phyloP scores from a whole-genome alignment of 1,140 invertebrate species.

The Elysia chlorotica region DNA sequence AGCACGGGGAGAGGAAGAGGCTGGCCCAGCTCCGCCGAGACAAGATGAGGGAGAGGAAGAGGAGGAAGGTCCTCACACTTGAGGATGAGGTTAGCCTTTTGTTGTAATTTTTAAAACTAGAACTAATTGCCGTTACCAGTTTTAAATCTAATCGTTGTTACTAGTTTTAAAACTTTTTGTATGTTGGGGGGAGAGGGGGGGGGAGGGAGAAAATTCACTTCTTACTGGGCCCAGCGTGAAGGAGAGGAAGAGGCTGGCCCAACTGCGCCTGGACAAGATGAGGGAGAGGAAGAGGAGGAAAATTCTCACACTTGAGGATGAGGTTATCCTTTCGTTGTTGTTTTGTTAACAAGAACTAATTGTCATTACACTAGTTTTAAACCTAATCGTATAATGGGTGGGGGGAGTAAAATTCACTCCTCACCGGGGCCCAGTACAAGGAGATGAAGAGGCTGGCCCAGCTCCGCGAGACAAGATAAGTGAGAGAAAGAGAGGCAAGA shows the following conservation, averaged over 20 bases:
- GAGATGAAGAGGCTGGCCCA: slow-evolving; percentile 84
- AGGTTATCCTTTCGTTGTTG: slow-evolving; percentile 37
- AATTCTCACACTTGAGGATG: slow-evolving; percentile 68
- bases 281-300: slow-evolving; percentile 72
- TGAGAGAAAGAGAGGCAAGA: slow-evolving; percentile 72
- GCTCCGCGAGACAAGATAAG: slow-evolving; percentile 73
- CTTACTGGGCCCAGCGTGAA: slow-evolving; percentile 79
- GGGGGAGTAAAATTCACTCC: too few species aligned
- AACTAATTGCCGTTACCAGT: too few species aligned
- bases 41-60: slow-evolving; percentile 69
- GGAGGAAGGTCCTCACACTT: slow-evolving; percentile 73
- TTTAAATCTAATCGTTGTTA: too few species aligned
- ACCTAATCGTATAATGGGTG: too few species aligned
- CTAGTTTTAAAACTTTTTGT: too few species aligned
- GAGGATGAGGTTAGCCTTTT: slow-evolving; percentile 53
- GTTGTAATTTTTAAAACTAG: too few species aligned
- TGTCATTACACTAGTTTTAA: too few species aligned
- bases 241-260: slow-evolving; percentile 82
- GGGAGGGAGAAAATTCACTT: too few species aligned
- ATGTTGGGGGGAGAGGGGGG: too few species aligned
- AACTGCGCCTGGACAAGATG: slow-evolving; percentile 75
- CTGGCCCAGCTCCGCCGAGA: slow-evolving; percentile 80
- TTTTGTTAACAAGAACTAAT: too few species aligned
- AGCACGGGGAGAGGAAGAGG: slow-evolving; percentile 86
- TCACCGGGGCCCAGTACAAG: slow-evolving; percentile 77